Base-by-base conservation (phyloP, 2,113 vertebrate species). In the Choloepus hoffmanni region DNA sequence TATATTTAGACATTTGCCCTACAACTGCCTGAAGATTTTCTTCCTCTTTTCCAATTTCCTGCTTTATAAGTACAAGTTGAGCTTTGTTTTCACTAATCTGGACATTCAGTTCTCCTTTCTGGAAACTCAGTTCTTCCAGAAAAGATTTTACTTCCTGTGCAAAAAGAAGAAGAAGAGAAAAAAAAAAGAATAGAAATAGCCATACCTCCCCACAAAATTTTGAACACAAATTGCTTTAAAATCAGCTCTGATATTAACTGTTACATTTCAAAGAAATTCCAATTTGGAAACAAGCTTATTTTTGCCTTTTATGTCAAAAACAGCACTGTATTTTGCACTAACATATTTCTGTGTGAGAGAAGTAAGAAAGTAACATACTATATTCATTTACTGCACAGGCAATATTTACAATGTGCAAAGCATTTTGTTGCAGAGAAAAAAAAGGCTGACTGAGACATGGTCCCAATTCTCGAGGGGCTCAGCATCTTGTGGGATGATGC, bases 21-120 rank as follows among this genome's bases (percentile, higher is more conserved):
- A 97, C 93, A 55, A 98, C 74, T 88, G 83, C 97, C 94, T 98
- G 98, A 78, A 99, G 98, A 24, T 96, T 98, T 91, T 98, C 98
- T 62, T 99, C 98, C 53, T 98, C 98, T 73, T 98, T 97, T 92
- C 92, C 97, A 97, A 98, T 94, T 91, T 99, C 98, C 84, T 99
- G 98, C 94, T 97, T 98, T 92, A 98, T 81, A 48, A 98, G 93
- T 4, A 84, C 92, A 90, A 99, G 98, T 33, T 98, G 98, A 16
- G 94, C 67, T 97, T 97, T 99, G 62, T 97, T 99, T 98, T 99
- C 99, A 53, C 95, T 98, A 26, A 99, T 95, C 86, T 99, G 98
- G 30, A 97, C 98, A 84, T 98, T 98, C 93, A 99, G 97, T 87
- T 99, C 98, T 95, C 98, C 98, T 97, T 98, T 99, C 96, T 99